Percentiles rank a stretch among this genome's conserved stretches.
Conservation (phyloP, 2,797 vertebrate genomes). For the Scyliorhinus canicula region DNA sequence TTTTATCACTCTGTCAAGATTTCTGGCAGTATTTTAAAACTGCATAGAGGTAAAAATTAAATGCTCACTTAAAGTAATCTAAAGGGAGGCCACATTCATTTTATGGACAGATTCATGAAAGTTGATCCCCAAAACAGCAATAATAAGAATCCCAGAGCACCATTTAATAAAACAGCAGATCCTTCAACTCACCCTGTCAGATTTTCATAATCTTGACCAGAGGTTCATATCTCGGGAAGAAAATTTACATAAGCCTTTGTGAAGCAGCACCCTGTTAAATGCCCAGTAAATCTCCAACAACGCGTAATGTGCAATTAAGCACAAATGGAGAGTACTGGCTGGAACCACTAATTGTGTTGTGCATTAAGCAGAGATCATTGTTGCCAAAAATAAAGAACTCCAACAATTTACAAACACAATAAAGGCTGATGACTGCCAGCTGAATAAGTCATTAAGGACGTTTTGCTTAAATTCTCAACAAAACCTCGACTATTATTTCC, state of each 20-base stretch:
- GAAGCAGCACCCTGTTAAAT: neutral
- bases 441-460: neutral
- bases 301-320: neutral
- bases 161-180: neutral
- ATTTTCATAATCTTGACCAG: neutral
- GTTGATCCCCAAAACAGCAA: neutral
- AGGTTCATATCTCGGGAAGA: neutral
- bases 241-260: neutral
- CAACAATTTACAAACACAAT: slow-evolving; percentile 17
- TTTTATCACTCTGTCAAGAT: neutral
- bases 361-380: slow-evolving; percentile 9
- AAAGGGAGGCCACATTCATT: neutral
- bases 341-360: neutral
- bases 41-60: neutral
- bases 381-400: neutral
- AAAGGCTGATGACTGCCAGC: neutral
- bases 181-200: neutral
- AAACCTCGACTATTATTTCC: neutral
- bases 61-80: neutral
- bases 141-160: neutral
- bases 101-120: neutral
- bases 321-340: neutral
- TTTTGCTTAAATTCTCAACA: neutral
- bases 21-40: neutral
- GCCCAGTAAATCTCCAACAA: neutral